A percentile compares a stretch with the other conserved stretches of the same genome.
Conservation (phyloP, 2,888 invertebrate genomes). For the Melinaea menophilus region DNA sequence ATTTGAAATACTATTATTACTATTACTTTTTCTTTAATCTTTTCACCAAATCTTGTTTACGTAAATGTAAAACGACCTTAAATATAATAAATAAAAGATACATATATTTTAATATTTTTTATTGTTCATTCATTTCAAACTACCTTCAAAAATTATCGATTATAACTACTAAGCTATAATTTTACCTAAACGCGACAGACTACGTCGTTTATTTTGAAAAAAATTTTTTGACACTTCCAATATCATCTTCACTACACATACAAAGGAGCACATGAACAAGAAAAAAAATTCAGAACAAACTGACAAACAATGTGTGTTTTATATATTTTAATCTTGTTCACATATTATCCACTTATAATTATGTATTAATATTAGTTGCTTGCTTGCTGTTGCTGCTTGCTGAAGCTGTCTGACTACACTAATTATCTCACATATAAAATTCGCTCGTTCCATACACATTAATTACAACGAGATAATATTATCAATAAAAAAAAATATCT, state of each 20-base stretch:
- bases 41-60: no score
- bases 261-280: slow-evolving; percentile 30
- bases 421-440: slow-evolving; percentile 59
- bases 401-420: slow-evolving; percentile 67
- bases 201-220: slow-evolving; percentile 57
- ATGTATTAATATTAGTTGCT: slow-evolving; percentile 64
- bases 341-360: slow-evolving; percentile 45
- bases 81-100: slow-evolving; percentile 26
- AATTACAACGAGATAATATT: slow-evolving; percentile 45
- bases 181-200: slow-evolving; percentile 67
- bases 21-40: no score
- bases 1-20: no score
- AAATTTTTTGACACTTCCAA: slow-evolving; percentile 69
- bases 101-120: slow-evolving; percentile 62
- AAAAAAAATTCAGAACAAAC: slow-evolving; percentile 8
- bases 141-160: slow-evolving; percentile 75
- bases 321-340: slow-evolving; percentile 41
- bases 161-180: slow-evolving; percentile 77
- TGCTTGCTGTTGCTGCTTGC: slow-evolving; percentile 64
- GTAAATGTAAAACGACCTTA: neutral
- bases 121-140: slow-evolving; percentile 75
- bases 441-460: slow-evolving; percentile 64
- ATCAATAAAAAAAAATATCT: slow-evolving; percentile 66
- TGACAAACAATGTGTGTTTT: slow-evolving; percentile 28
- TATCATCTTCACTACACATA: slow-evolving; percentile 62